phyloP scores from a whole-genome alignment of 30 jellyfish, hydroid and myxozoan genomes.

The Mastigias papua region DNA sequence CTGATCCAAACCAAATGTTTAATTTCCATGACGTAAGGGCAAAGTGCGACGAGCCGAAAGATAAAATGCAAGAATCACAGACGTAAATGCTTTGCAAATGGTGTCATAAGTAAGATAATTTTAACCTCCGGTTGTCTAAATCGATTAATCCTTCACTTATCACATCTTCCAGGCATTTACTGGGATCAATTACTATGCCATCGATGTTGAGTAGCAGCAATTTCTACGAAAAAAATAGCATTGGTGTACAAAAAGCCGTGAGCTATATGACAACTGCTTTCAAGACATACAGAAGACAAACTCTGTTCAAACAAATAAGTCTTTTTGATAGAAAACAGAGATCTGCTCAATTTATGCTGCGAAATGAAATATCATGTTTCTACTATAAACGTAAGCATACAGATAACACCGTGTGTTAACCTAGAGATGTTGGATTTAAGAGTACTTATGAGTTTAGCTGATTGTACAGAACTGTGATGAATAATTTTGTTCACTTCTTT shows the following conservation, averaged over 20 bases:
- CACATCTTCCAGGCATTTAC: conserved; percentile 33
- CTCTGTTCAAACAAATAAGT: no score
- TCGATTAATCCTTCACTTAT: conserved; percentile 12
- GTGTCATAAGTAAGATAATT: conserved; percentile 39
- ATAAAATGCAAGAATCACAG: background rate
- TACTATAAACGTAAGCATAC: no score
- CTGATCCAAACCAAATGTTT: background rate
- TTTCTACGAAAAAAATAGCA: conserved; percentile 50
- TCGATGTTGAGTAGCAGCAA: conserved; percentile 33
- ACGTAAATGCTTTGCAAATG: background rate
- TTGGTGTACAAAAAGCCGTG: background rate
- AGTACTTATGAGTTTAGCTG: no score
- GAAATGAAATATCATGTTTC: no score
- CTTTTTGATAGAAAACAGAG: no score
- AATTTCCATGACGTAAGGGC: background rate
- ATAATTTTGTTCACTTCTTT: no score
- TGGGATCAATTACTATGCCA: conserved; percentile 32
- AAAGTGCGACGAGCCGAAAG: background rate
- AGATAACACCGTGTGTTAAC: no score
- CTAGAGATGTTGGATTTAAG: no score
- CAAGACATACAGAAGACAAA: background rate
- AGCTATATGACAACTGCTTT: background rate
- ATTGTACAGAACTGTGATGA: no score
- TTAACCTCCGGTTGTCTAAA: conserved; percentile 30
- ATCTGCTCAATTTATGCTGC: no score